Evolutionary conservation across 2,888 invertebrate genomes (phyloP).

Genomic region (Endotricha flammealis): DNA sequence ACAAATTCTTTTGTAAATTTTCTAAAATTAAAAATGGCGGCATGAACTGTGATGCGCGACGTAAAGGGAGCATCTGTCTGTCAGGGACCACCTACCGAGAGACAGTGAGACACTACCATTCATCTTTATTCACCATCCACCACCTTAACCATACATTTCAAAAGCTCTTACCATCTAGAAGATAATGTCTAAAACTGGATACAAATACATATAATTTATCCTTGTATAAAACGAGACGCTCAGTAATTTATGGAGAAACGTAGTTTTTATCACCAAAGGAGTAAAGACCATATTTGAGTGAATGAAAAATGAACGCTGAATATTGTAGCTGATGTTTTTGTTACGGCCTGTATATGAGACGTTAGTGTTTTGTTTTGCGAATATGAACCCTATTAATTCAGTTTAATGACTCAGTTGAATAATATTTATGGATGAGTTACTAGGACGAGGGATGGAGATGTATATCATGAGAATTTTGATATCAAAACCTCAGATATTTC

Average conservation of each 20-base stretch:
- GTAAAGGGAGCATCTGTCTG: constrained; percentile 62
- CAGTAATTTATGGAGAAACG: constrained; percentile 52
- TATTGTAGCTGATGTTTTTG: constrained; percentile 46
- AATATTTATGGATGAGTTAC: constrained; percentile 7
- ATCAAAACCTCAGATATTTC: no score
- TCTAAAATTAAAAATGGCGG: constrained; percentile 58
- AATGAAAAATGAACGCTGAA: constrained; percentile 46
- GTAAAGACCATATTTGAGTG: constrained; percentile 43
- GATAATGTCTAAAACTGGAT: constrained; percentile 21
- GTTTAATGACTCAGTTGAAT: constrained; percentile 12
- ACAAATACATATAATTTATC: neutral
- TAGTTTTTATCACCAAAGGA: constrained; percentile 37
- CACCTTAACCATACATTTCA: constrained; percentile 11
- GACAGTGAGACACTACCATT: constrained; percentile 56
- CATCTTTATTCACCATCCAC: constrained; percentile 60
- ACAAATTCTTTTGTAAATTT: constrained; percentile 17
- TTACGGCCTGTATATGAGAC: constrained; percentile 18
- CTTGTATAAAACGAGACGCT: constrained; percentile 26
- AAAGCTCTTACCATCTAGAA: constrained; percentile 3
- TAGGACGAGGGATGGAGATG: no score
- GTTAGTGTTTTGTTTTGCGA: constrained; percentile 22
- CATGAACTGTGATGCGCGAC: constrained; percentile 28
- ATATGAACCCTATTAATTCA: constrained; percentile 25
- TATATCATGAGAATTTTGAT: no score
- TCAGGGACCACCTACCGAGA: constrained; percentile 67